Percentiles rank a stretch among this genome's conserved stretches.
These are phyloP conservation scores for Toxotes lorentzi DNA, from an alignment of 2,797 vertebrate species.

Conservation along the genomic window DNA sequence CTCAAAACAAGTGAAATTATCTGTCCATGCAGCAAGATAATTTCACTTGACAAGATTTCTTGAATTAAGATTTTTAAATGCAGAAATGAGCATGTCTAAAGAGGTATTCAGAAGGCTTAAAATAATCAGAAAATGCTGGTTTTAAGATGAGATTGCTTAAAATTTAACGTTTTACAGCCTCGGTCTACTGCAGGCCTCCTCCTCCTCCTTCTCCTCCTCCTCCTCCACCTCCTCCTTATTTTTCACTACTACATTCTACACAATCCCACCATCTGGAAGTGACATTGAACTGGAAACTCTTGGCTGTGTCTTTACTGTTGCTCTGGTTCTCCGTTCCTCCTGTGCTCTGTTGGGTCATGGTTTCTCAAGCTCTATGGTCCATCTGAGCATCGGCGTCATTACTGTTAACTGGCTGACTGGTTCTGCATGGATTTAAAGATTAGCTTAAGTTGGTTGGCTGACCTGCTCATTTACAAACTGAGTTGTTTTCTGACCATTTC, in stretches of 20 bases:
- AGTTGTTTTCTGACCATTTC: background rate
- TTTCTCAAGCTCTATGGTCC: slow-evolving; percentile 2
- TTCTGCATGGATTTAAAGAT: slow-evolving; percentile 5
- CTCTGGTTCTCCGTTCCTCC: background rate
- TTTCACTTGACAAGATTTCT: too few relatives aligned
- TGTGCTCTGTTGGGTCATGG: background rate
- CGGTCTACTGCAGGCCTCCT: slow-evolving; percentile 23
- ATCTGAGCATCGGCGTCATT: background rate
- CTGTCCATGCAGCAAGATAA: too few relatives aligned
- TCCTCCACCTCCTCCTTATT: slow-evolving; percentile 12
- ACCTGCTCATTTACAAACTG: background rate
- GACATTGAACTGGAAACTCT: slow-evolving; percentile 31
- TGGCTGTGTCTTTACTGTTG: background rate
- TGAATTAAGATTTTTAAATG: too few relatives aligned
- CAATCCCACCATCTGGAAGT: slow-evolving; percentile 51
- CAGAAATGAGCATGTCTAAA: too few relatives aligned
- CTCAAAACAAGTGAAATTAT: too few relatives aligned
- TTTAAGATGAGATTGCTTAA: too few relatives aligned
- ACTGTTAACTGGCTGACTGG: background rate
- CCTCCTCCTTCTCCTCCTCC: slow-evolving; percentile 4
- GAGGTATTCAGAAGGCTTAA: too few relatives aligned
- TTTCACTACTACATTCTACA: slow-evolving; percentile 25
- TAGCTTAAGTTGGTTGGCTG: background rate
- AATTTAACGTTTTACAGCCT: too few relatives aligned
- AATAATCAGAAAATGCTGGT: too few relatives aligned